Percentiles rank a stretch among this genome's conserved stretches.
These are phyloP conservation scores for Thripadectes ignobilis DNA, from an alignment of 2,797 vertebrate species.

Conservation along the genomic window DNA sequence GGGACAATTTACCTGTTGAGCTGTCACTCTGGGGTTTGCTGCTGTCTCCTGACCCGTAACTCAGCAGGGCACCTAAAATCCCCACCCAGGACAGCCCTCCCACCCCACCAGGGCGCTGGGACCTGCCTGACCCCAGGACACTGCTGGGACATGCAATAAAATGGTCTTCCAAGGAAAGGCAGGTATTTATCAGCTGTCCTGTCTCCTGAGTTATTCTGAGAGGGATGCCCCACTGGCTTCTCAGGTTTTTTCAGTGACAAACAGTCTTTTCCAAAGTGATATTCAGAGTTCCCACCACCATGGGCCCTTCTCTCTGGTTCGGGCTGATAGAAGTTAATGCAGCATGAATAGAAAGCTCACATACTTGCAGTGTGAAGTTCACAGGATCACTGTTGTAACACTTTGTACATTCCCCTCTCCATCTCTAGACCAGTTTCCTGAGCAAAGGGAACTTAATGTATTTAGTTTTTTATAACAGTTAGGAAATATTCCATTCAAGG, in stretches of 20 bases:
- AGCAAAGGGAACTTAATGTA: not conserved
- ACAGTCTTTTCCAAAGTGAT: not conserved
- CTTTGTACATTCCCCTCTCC: not conserved
- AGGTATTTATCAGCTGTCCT: not conserved
- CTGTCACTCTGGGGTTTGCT: not conserved
- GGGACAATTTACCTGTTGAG: not conserved
- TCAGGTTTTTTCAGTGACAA: not conserved
- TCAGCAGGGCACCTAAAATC: not conserved
- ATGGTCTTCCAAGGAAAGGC: not conserved
- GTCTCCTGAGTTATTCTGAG: not conserved
- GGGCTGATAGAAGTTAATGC: not conserved
- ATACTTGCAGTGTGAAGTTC: not conserved
- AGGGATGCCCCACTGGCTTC: not conserved
- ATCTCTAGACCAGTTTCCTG: not conserved
- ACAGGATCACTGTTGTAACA: not conserved
- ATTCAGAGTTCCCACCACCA: not conserved
- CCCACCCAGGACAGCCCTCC: not conserved
- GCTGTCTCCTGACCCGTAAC: not conserved
- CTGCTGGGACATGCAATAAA: not conserved
- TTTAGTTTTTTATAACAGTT: not conserved
- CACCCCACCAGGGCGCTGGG: not conserved
- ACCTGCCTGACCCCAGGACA: not conserved
- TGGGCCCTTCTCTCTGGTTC: not conserved
- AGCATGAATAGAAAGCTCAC: not conserved
- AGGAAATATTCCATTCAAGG: not conserved